A percentile compares a stretch with the other conserved stretches of the same genome.
Evolutionary conservation across 92 coral and sea anemone species (phyloP).

Genomic region (Bergia puertoricense): DNA sequence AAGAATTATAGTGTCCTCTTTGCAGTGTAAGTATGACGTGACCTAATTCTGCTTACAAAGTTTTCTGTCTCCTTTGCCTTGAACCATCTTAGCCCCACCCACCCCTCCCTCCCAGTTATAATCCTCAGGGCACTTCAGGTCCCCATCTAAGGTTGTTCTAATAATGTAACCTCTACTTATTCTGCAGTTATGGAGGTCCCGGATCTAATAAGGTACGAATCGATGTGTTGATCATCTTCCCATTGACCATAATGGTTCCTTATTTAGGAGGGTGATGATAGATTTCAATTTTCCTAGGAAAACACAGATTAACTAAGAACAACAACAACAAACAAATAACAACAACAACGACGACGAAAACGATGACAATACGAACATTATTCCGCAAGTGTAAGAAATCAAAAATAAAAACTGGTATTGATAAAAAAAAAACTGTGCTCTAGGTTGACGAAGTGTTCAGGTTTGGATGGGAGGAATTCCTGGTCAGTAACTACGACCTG

Average conservation of each 20-base stretch:
- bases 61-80: neutral
- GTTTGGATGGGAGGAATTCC: slow-evolving; percentile 62
- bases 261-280: too few species aligned
- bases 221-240: neutral
- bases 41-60: too few species aligned
- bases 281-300: too few species aligned
- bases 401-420: neutral
- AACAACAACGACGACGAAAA: too few species aligned
- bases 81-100: neutral
- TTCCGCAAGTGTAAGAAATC: too few species aligned
- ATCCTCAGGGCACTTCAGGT: neutral
- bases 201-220: slow-evolving; percentile 25
- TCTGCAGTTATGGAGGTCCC: slow-evolving; percentile 37
- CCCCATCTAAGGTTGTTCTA: neutral
- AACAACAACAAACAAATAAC: too few species aligned
- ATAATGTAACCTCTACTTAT: neutral
- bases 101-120: neutral
- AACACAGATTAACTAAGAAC: too few species aligned
- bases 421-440: neutral
- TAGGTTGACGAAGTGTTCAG: slow-evolving; percentile 64
- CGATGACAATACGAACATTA: too few species aligned
- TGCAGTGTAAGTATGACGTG: slow-evolving; percentile 70
- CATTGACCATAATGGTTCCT: too few species aligned
- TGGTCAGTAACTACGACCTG: slow-evolving; percentile 80
- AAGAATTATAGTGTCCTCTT: slow-evolving; percentile 94